These are phyloP conservation scores for Acanthosepion lycidas DNA, from an alignment of 2,888 invertebrate species.

Conservation along the genomic window DNA sequence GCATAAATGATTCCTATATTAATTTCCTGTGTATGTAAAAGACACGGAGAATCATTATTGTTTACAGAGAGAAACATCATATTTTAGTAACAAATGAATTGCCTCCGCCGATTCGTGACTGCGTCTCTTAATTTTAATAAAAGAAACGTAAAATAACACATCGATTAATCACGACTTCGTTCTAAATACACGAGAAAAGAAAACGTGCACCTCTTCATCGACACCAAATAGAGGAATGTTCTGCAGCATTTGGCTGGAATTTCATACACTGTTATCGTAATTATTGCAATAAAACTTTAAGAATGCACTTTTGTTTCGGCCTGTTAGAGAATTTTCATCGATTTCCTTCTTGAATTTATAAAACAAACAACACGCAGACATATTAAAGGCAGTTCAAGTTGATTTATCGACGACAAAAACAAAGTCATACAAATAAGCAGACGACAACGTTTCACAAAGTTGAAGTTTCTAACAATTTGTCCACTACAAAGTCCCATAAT, in stretches of 20 bases:
- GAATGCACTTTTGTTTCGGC: too few species aligned
- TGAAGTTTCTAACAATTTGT: too few species aligned
- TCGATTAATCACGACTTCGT: neutral
- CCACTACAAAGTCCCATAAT: too few species aligned
- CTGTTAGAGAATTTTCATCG: too few species aligned
- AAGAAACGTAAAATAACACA: neutral
- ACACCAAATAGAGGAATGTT: neutral
- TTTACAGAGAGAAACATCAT: slow-evolving; percentile 2
- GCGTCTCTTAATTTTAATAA: neutral
- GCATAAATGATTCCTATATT: neutral
- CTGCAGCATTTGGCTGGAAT: neutral
- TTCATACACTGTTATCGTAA: neutral
- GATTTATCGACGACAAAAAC: too few species aligned
- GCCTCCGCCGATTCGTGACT: neutral
- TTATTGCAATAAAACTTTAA: too few species aligned
- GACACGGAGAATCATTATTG: neutral
- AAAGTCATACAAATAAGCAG: too few species aligned
- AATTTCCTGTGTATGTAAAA: neutral
- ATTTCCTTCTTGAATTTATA: too few species aligned
- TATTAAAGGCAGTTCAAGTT: too few species aligned
- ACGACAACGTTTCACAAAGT: too few species aligned
- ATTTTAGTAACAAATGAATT: neutral
- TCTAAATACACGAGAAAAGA: neutral
- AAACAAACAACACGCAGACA: too few species aligned
- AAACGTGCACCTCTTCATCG: neutral